These are phyloP conservation scores for Mohoua ochrocephala DNA, from an alignment of 2,113 vertebrate genomes.

Conservation along the genomic window DNA sequence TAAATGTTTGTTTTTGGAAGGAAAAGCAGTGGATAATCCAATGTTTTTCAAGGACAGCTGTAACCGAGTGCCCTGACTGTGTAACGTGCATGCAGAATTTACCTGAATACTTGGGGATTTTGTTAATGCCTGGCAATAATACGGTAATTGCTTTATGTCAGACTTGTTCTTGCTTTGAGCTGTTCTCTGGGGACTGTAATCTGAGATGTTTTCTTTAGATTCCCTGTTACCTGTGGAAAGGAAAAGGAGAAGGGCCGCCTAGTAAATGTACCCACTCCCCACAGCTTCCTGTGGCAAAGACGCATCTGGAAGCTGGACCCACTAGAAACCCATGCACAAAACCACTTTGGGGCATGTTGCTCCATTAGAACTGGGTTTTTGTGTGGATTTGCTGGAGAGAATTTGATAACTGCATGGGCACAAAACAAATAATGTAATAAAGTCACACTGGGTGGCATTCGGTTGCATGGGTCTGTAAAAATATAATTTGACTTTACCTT, in stretches of 20 bases:
- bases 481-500: background rate
- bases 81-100: background rate
- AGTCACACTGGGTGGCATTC: background rate
- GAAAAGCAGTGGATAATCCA: background rate
- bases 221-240: background rate
- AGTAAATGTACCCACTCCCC: background rate
- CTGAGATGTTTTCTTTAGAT: background rate
- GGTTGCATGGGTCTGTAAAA: background rate
- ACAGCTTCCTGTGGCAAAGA: background rate
- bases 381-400: background rate
- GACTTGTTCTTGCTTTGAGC: background rate
- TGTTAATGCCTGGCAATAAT: background rate
- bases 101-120: background rate
- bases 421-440: background rate
- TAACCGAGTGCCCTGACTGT: background rate
- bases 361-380: background rate
- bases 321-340: background rate
- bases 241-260: background rate
- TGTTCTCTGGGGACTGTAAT: background rate
- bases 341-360: background rate
- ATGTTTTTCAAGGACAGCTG: background rate
- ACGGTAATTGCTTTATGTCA: background rate
- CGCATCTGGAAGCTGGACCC: background rate
- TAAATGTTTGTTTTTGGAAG: background rate
- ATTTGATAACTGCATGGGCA: background rate